Conservation (phyloP, 2,797 vertebrate species). For the Clangula hyemalis region DNA sequence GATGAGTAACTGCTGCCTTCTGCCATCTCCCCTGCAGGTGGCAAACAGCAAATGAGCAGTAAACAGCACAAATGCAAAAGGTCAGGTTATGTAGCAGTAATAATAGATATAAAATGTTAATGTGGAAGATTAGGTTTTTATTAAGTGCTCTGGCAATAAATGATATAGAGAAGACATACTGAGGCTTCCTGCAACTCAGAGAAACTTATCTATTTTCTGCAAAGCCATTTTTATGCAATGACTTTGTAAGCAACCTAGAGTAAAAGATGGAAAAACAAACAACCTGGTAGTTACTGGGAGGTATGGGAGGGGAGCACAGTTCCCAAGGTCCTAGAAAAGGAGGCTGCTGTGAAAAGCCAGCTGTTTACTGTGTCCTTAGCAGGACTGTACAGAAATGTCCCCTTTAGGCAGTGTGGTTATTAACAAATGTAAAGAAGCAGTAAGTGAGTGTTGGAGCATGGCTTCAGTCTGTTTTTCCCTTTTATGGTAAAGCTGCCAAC, state of each 20-base stretch:
- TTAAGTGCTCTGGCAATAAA: background rate
- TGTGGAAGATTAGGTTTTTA: background rate
- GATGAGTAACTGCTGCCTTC: background rate
- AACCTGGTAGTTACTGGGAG: slow-evolving; percentile 29
- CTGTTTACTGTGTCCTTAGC: slow-evolving; percentile 16
- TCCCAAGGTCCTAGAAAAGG: slow-evolving; percentile 46
- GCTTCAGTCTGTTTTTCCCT: slow-evolving; percentile 69
- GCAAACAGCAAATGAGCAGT: background rate
- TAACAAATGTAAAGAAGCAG: slow-evolving; percentile 60
- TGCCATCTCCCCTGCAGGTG: background rate
- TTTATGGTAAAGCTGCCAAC: slow-evolving; percentile 80
- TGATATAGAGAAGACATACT: background rate
- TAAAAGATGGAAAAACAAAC: slow-evolving; percentile 62
- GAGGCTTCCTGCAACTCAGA: background rate
- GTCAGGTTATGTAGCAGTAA: background rate
- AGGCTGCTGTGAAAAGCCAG: slow-evolving; percentile 27
- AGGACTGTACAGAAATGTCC: slow-evolving; percentile 29
- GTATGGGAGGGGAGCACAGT: slow-evolving; percentile 4
- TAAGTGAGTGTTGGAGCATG: background rate
- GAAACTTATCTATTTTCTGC: slow-evolving; percentile 35
- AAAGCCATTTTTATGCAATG: slow-evolving; percentile 12
- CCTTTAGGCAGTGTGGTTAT: slow-evolving; percentile 34
- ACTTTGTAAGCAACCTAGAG: background rate
- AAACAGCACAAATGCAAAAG: background rate
- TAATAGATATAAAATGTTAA: background rate